phyloP scores from a whole-genome alignment of 2,888 invertebrate species.

The Sarcophaga variegata region DNA sequence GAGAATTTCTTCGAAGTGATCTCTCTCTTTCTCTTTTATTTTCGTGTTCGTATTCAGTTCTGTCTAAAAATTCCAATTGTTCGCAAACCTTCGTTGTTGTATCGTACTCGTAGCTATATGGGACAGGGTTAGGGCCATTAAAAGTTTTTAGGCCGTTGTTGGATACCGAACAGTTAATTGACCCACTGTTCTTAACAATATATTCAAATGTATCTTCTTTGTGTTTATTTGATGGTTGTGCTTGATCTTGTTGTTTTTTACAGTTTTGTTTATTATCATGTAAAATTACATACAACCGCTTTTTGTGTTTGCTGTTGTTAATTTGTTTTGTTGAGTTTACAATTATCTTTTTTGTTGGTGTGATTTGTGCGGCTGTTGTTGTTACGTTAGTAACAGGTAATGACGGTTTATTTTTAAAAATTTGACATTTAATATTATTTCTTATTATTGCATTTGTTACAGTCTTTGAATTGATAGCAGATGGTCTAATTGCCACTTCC shows the following conservation, averaged over 20 bases:
- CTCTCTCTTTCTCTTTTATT: constrained; percentile 16
- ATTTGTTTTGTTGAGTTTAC: background rate
- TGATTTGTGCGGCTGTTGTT: constrained; percentile 5
- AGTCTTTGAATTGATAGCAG: background rate
- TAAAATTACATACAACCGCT: constrained; percentile 8
- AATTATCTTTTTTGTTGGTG: constrained; percentile 14
- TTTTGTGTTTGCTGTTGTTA: constrained; percentile 5
- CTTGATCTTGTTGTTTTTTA: background rate
- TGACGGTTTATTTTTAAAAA: constrained; percentile 30
- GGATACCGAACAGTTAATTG: background rate
- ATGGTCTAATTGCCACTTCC: constrained; percentile 1
- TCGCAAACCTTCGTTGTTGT: background rate
- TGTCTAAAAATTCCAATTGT: background rate
- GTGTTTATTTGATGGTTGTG: background rate
- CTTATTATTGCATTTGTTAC: constrained; percentile 15
- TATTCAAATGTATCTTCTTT: constrained; percentile 13
- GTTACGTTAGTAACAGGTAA: background rate
- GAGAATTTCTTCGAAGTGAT: constrained; percentile 38
- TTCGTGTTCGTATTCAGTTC: constrained; percentile 4
- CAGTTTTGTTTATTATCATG: constrained; percentile 24
- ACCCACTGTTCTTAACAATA: too few relatives aligned
- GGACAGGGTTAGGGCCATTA: background rate
- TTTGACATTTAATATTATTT: constrained; percentile 45
- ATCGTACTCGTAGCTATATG: background rate
- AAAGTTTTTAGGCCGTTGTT: background rate